phyloP scores from a whole-genome alignment of 2,113 vertebrate species.

The Cisticola juncidis region DNA sequence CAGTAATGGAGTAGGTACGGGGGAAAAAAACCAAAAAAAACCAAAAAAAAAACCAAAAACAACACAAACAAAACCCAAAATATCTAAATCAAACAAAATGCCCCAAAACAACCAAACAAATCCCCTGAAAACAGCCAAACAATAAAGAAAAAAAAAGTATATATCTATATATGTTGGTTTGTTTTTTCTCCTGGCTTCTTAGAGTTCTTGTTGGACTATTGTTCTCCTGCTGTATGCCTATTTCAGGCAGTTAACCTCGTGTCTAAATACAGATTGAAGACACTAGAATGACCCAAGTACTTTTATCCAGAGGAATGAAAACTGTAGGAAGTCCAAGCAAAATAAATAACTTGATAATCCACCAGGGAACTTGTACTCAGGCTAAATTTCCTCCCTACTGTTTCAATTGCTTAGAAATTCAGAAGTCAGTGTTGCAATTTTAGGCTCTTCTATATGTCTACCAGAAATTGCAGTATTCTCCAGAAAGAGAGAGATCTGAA shows the following conservation, averaged over 20 bases:
- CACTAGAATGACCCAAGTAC: neutral
- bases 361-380: neutral
- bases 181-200: neutral
- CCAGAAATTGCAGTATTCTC: neutral
- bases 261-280: fast-evolving
- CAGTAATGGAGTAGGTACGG: neutral
- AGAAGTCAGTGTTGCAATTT: neutral
- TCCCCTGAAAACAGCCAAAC: neutral
- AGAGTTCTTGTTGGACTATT: neutral
- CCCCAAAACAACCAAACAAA: fast-evolving
- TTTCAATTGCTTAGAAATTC: neutral
- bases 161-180: neutral
- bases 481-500: neutral
- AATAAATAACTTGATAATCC: neutral
- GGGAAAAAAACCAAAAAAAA: fast-evolving
- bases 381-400: neutral
- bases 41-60: no score
- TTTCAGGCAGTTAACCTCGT: neutral
- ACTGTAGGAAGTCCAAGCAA: neutral
- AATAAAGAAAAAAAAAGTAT: fast-evolving
- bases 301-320: neutral
- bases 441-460: neutral
- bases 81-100: fast-evolving
- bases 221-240: neutral
- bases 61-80: fast-evolving